Evolutionary conservation across 37 sponge, comb jelly and placozoan genomes (phyloP).

Genomic region (Halisarca cf. caerulea): DNA sequence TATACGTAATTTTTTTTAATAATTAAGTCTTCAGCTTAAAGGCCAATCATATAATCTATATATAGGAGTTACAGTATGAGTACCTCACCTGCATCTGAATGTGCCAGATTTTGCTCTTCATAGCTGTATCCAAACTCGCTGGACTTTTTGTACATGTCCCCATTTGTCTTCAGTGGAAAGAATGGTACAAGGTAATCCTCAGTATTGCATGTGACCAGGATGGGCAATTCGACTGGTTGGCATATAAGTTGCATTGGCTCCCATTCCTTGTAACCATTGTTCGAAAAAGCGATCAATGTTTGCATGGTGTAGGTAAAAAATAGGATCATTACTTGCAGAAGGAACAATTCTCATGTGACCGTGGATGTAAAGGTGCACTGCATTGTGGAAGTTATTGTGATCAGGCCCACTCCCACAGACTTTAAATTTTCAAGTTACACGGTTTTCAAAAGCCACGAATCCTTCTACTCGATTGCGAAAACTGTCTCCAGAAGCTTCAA

Average conservation of each 20-base stretch:
- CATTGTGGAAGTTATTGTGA: neutral
- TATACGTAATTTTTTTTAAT: too few relatives aligned
- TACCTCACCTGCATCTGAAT: too few relatives aligned
- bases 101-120: neutral
- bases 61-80: too few relatives aligned
- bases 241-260: neutral
- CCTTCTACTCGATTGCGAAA: constrained; percentile 8
- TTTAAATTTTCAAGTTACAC: neutral
- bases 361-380: neutral
- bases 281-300: constrained; percentile 69
- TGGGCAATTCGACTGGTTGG: neutral
- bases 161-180: constrained; percentile 59
- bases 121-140: constrained; percentile 49
- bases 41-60: too few relatives aligned
- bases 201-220: constrained; percentile 43
- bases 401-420: neutral
- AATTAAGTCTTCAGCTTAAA: too few relatives aligned
- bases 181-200: constrained; percentile 54
- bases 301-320: constrained; percentile 64
- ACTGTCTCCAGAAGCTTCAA: neutral
- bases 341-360: constrained; percentile 51
- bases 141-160: constrained; percentile 40
- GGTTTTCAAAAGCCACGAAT: neutral
- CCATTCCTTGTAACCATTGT: constrained; percentile 32
- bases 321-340: constrained; percentile 69